Conservation (phyloP, 2,888 invertebrate species). For the Pycnomerus fuliginosus region DNA sequence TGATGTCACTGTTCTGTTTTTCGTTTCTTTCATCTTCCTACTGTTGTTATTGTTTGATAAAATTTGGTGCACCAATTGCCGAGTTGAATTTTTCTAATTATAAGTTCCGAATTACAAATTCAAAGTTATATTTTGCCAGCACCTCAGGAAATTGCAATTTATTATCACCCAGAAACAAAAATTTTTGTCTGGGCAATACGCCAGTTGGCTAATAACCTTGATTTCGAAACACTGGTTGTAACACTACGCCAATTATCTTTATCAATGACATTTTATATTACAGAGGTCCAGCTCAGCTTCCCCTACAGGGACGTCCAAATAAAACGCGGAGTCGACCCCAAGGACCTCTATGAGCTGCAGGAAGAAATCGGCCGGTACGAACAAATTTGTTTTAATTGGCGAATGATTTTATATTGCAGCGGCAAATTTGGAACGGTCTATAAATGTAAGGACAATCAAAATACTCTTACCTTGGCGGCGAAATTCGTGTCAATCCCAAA, state of each 20-base stretch:
- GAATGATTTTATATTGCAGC: conserved; percentile 58
- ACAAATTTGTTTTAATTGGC: too few relatives aligned
- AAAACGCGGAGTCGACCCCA: conserved; percentile 80
- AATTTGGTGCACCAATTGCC: too few relatives aligned
- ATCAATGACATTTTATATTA: conserved; percentile 45
- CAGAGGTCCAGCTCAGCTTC: conserved; percentile 88
- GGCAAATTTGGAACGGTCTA: conserved; percentile 98
- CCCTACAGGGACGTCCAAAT: conserved; percentile 84
- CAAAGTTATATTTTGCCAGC: too few relatives aligned
- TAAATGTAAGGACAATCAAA: conserved; percentile 81
- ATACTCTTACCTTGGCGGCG: conserved; percentile 82
- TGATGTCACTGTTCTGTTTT: too few relatives aligned
- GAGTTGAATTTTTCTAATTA: too few relatives aligned
- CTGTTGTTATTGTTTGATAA: too few relatives aligned
- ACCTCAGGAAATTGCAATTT: too few relatives aligned
- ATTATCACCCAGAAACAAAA: too few relatives aligned
- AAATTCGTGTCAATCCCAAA: conserved; percentile 87
- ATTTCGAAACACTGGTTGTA: conserved; percentile 15
- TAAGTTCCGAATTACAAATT: too few relatives aligned
- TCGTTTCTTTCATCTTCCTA: too few relatives aligned
- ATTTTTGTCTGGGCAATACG: conserved; percentile 17
- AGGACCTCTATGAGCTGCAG: conserved; percentile 82
- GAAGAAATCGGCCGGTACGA: conserved; percentile 91
- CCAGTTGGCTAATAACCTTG: conserved; percentile 25
- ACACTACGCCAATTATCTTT: conserved; percentile 1